These are phyloP conservation scores for Drosophila miranda DNA, from an alignment of 1,140 invertebrate species.

Conservation along the genomic window DNA sequence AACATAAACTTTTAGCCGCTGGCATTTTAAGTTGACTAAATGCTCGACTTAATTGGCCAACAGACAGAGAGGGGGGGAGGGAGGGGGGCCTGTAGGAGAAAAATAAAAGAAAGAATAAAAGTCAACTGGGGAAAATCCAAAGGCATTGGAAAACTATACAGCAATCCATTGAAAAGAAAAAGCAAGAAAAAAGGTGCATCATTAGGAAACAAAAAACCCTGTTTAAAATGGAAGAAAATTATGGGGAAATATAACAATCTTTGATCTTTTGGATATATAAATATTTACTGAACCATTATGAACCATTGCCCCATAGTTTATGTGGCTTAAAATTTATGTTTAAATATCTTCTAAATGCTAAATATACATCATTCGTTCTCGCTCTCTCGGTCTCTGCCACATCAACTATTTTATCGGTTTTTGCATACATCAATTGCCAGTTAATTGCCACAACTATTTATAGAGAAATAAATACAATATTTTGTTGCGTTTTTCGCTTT, in stretches of 20 bases:
- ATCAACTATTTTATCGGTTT: conserved; percentile 13
- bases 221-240: background rate
- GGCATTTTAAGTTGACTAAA: conserved; percentile 69
- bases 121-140: conserved; percentile 7
- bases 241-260: no score
- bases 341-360: conserved; percentile 4
- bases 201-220: background rate
- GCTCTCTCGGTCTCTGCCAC: no score
- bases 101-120: background rate
- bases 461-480: conserved; percentile 31
- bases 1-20: conserved; percentile 53
- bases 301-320: no score
- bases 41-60: conserved; percentile 69
- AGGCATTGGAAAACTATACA: conserved; percentile 22
- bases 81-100: background rate
- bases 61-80: background rate
- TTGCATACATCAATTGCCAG: conserved; percentile 50
- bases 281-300: no score
- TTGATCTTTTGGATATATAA: no score
- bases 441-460: conserved; percentile 66
- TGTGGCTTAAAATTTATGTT: background rate
- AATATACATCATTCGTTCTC: conserved; percentile 30
- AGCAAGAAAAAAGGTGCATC: background rate
- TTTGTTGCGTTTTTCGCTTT: conserved; percentile 44
- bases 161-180: conserved; percentile 21